Percentiles rank a stretch among this genome's conserved stretches.
These are phyloP conservation scores for Lacanobia wlatinum DNA, from an alignment of 2,888 invertebrate genomes.

Conservation along the genomic window DNA sequence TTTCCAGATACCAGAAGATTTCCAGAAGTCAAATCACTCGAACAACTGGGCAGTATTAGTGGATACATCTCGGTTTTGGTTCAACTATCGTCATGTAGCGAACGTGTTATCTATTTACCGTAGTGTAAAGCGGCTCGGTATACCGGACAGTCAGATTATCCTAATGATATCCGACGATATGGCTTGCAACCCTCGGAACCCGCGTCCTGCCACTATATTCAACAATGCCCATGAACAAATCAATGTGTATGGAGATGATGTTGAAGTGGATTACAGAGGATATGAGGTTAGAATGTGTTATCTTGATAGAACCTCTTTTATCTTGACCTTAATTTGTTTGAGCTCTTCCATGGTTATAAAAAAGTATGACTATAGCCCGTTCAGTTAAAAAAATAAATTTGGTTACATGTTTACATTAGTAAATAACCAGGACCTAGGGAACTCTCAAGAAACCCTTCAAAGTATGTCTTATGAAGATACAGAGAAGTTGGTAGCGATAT, in stretches of 20 bases:
- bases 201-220: conserved; percentile 98
- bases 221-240: conserved; percentile 99
- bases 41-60: conserved; percentile 99
- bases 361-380: too few relatives aligned
- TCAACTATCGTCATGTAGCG: conserved; percentile 99
- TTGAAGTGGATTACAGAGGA: conserved; percentile 99
- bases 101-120: conserved; percentile 99
- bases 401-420: too few relatives aligned
- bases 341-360: background rate
- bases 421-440: background rate
- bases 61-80: conserved; percentile 99
- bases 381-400: background rate
- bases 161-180: conserved; percentile 99
- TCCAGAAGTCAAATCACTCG: conserved; percentile 94
- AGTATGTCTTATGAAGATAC: too few relatives aligned
- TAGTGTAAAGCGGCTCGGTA: conserved; percentile 99
- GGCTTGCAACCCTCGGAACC: conserved; percentile 99
- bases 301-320: background rate
- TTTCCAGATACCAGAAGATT: conserved; percentile 88
- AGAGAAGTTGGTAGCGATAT: too few relatives aligned
- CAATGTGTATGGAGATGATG: conserved; percentile 99
- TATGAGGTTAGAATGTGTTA: conserved; percentile 92
- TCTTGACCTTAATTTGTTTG: background rate
- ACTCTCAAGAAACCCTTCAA: too few relatives aligned
- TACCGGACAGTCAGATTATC: conserved; percentile 99